Conservation (phyloP, 1,140 invertebrate genomes). For the Pteromalus puparum region DNA sequence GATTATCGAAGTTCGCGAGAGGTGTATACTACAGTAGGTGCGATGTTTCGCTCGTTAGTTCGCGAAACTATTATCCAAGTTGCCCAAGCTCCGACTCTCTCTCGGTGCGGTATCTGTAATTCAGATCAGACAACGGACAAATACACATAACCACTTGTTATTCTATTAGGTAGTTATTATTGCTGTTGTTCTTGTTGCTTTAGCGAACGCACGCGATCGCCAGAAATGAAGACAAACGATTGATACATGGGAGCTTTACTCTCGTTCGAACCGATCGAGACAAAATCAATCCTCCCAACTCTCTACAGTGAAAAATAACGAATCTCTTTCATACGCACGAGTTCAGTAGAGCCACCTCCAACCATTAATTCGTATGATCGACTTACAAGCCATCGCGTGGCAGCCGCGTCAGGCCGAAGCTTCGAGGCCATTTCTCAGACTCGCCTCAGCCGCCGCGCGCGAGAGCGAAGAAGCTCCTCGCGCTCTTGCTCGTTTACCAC, state of each 20-base stretch:
- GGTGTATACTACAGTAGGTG: neutral
- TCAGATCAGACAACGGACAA: conserved; percentile 7
- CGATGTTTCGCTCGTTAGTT: conserved; percentile 26
- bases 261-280: no score
- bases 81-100: neutral
- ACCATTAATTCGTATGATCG: conserved; percentile 55
- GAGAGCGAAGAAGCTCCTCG: neutral
- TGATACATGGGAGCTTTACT: no score
- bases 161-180: conserved; percentile 25
- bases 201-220: no score
- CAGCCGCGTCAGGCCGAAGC: neutral
- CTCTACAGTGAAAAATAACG: no score
- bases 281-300: no score
- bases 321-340: no score
- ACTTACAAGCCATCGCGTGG: conserved; percentile 48
- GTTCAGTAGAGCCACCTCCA: no score
- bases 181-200: conserved; percentile 6
- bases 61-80: conserved; percentile 5
- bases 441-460: neutral
- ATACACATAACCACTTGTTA: conserved; percentile 18
- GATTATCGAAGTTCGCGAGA: neutral
- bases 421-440: neutral
- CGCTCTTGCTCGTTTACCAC: neutral
- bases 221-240: no score
- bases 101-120: neutral